Evolutionary conservation across 2,113 vertebrate genomes (phyloP), one percentile per base, ranked within the genome.

Genomic region (Pan paniscus): DNA sequence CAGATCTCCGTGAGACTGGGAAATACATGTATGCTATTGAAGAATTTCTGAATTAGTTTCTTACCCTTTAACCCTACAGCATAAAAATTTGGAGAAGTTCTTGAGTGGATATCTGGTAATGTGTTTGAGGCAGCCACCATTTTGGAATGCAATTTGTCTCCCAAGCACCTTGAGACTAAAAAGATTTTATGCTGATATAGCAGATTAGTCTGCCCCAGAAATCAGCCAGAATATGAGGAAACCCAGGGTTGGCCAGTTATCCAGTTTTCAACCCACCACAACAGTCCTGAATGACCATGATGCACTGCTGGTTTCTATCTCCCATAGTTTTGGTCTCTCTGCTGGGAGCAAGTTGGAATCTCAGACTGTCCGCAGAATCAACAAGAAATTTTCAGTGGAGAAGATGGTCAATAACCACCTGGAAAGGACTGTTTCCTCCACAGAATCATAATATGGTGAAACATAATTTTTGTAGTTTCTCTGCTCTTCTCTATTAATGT

Each of bases 181-280:
- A 32, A 70, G 50, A 46, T 55, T 57, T 30, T 22, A 22, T 38
- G 25, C 43, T 67, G 38, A 80, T 12, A 48, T 30, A 46, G 6
- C 38, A n/a, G 30, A n/a, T 35, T 22, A 30, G 32, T 46, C 48
- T 79, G 48, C 48, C 32, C 38, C 38, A 35, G 22, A 78, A 93
- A 78, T 78, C n/a, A 46, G 13, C 6, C 20, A 55, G n/a, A 40
- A 4, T 38, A 35, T 50, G 40, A 50, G 67, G 27, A 82, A 25
- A 38, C 0, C 43, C 6, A 10, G 1, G 16, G 20, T 25, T 48
- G 6, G 27, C 12, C 6, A 2, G 2, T 68, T 13, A 38, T 70
- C 14, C 5, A 38, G 50, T 81, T 25, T 80, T 48, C 40, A 57
- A 0, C 46, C 12, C 32, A 38, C 13, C 12, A 22, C 18, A 79